These are phyloP conservation scores for Sebastes hubbsi DNA, from an alignment of 2,797 vertebrate genomes.

Conservation along the genomic window DNA sequence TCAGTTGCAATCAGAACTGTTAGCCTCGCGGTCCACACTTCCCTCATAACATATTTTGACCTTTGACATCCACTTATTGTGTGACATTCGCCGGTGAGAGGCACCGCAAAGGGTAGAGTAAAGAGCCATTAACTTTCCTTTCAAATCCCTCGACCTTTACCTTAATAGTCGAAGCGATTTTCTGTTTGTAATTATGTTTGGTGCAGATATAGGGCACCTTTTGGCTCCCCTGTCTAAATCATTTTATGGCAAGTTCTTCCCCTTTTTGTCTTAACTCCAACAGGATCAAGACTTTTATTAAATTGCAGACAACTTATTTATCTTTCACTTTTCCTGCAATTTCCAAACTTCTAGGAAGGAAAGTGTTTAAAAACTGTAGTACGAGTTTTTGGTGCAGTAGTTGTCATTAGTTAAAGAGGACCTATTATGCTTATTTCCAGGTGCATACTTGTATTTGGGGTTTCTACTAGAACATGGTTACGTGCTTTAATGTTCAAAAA, in stretches of 20 bases:
- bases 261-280: not conserved
- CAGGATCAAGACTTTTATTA: not conserved
- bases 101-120: not conserved
- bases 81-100: not conserved
- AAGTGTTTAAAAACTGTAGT: not conserved
- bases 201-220: not conserved
- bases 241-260: not conserved
- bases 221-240: not conserved
- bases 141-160: not conserved
- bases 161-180: not conserved
- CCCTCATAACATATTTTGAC: not conserved
- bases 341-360: not conserved
- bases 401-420: not conserved
- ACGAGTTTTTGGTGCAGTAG: not conserved
- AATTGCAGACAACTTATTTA: not conserved
- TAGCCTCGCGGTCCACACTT: not conserved
- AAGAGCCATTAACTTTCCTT: not conserved
- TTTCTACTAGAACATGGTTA: too few species aligned
- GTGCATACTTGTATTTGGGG: too few species aligned
- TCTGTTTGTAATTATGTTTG: not conserved
- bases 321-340: not conserved
- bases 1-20: not conserved
- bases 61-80: conserved; percentile 3
- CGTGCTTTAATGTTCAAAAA: too few species aligned
- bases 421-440: too few species aligned